phyloP scores from a whole-genome alignment of 2,113 vertebrate species.

The Mormoops blainvillei region DNA sequence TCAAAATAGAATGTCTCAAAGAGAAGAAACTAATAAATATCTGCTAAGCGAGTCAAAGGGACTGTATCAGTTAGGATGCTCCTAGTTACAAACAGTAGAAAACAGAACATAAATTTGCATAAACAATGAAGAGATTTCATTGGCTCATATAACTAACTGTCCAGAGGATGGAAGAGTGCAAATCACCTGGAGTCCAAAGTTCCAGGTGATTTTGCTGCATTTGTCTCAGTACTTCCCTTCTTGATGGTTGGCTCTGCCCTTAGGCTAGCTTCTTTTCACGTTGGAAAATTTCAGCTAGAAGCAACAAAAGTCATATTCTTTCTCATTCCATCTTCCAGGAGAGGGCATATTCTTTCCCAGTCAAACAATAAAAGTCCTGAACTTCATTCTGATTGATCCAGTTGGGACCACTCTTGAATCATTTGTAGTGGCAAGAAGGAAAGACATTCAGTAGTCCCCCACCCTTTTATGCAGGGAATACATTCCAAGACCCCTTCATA shows the following conservation, averaged over 20 bases:
- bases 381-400: neutral
- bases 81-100: constrained; percentile 12
- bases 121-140: neutral
- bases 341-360: neutral
- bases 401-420: neutral
- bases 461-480: too few species aligned
- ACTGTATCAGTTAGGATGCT: neutral
- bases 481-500: neutral
- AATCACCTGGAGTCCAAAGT: neutral
- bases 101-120: neutral
- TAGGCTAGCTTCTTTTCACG: neutral
- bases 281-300: neutral
- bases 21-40: constrained; percentile 4
- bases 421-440: neutral
- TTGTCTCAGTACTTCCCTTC: neutral
- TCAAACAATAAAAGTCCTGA: neutral
- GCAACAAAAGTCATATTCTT: neutral
- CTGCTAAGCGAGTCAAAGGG: constrained; percentile 26
- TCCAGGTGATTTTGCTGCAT: neutral
- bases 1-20: constrained; percentile 52
- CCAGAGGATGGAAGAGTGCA: neutral
- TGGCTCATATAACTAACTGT: neutral
- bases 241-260: neutral
- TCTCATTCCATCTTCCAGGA: neutral
- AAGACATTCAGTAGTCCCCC: neutral